Base-by-base conservation (phyloP, 1,140 invertebrate species). In the Ceratina calcarata region DNA sequence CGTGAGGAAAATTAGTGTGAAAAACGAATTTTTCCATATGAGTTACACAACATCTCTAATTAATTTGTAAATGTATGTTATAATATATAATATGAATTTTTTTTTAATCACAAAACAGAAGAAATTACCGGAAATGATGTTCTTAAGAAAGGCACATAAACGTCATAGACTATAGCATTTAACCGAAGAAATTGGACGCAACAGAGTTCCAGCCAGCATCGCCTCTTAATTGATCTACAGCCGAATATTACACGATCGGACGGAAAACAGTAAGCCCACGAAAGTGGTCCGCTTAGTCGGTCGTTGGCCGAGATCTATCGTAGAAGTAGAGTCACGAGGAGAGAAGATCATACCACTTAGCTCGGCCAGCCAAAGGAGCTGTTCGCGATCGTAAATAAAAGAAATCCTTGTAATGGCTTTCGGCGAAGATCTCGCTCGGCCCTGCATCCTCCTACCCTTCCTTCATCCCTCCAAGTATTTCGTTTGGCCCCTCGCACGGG, bases 321-420 rank as follows among this genome's bases (percentile, higher is more conserved):
- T 78, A 76, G 70, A 73, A 86, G 87, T 80, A 85, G 89, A 90
- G 82, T 86, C 83, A 76, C 67, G 74, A 75, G 81, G 83, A 86
- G 81, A 83, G 78, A 80, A 82, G 87, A 90, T 91, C 87, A 89
- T 90, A 87, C 88, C 87, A 90, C 91, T 90, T 85, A 88, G 89
- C 88, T 32, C 81, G 68, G 32, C 67, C 68, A 82, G 80, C 69
- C 62, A 57, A 75, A 79, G 89, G 88, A 79, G 86, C 87, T 90
- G 87, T 89, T 89, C 89, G 86, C 86, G 87, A 88, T 85, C 91
- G 89, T 92, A 93, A 93, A 93, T 93, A 93, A 93, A 92, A 93
- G 90, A 93, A 92, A 93, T 92, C 90, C 92, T 92, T 88, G 91
- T 93, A 92, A 93, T 92, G 88, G 88, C 89, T 91, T 91, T 91